Evolutionary conservation across 2,888 invertebrate genomes (phyloP).

Genomic region (Tenthredo distinguenda): DNA sequence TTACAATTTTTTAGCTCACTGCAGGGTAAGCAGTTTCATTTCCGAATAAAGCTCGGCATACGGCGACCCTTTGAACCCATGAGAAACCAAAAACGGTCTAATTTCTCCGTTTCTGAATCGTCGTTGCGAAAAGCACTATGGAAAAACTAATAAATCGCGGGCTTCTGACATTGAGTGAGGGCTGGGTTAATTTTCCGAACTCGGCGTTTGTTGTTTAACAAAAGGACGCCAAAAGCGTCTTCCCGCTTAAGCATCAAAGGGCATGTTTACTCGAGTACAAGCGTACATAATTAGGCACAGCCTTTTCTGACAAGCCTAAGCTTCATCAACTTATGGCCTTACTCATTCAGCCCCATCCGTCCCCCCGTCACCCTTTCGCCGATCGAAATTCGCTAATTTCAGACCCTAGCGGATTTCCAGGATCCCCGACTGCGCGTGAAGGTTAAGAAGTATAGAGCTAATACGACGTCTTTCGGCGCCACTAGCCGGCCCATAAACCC

Average conservation of each 20-base stretch:
- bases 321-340: constrained; percentile 17
- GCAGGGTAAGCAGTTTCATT: background rate
- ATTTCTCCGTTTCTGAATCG: too few species aligned
- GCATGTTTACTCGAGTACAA: constrained; percentile 21
- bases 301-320: constrained; percentile 26
- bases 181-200: constrained; percentile 3
- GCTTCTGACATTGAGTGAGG: background rate
- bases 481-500: constrained; percentile 17
- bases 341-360: background rate
- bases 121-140: background rate
- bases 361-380: background rate
- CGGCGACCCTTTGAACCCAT: background rate
- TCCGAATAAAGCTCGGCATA: background rate
- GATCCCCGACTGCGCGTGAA: constrained; percentile 25
- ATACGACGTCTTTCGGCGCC: constrained; percentile 3
- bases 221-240: constrained; percentile 22
- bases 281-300: constrained; percentile 32
- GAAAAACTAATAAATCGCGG: background rate
- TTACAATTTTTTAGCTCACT: background rate
- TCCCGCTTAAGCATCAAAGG: constrained; percentile 20
- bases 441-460: constrained; percentile 19
- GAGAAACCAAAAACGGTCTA: background rate
- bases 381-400: constrained; percentile 35
- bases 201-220: background rate
- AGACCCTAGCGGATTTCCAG: constrained; percentile 6